Evolutionary conservation across 1,140 invertebrate genomes (phyloP).

Genomic region (Lanistes nyassanus): DNA sequence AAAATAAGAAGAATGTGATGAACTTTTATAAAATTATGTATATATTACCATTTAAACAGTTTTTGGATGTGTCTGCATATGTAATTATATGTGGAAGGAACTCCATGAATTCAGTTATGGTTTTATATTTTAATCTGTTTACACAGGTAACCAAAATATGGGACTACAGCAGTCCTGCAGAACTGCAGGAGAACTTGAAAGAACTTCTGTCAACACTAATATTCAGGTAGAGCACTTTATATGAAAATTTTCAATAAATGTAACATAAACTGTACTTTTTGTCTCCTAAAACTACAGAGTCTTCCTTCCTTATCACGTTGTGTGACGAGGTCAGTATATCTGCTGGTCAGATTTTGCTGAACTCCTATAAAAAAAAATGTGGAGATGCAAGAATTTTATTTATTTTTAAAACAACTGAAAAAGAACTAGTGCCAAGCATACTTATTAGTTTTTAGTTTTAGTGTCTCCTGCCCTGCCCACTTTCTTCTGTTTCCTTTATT

Average conservation of each 20-base stretch:
- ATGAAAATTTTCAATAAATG: too few relatives aligned
- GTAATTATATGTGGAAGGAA: constrained; percentile 2
- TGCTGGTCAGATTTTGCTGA: too few relatives aligned
- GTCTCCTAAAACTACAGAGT: too few relatives aligned
- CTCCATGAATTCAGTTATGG: too few relatives aligned
- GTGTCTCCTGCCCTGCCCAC: too few relatives aligned
- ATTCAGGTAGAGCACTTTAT: constrained; percentile 77
- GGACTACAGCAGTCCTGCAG: constrained; percentile 77
- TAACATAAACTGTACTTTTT: too few relatives aligned
- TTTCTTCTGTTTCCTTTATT: too few relatives aligned
- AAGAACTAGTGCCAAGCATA: too few relatives aligned
- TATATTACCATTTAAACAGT: not conserved
- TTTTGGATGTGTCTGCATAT: not conserved
- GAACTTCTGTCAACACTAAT: constrained; percentile 90
- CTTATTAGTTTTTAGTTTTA: too few relatives aligned
- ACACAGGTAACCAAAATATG: constrained; percentile 71
- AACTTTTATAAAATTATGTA: not conserved
- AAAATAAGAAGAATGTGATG: not conserved
- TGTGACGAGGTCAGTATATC: too few relatives aligned
- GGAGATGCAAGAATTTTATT: not conserved
- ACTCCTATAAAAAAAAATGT: constrained; percentile 33
- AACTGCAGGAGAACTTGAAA: constrained; percentile 86
- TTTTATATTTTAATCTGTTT: constrained; percentile 23
- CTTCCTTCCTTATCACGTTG: too few relatives aligned
- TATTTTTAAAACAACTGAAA: not conserved